These are phyloP conservation scores for Zaprionus vittiger DNA, from an alignment of 1,140 invertebrate species.

Conservation along the genomic window DNA sequence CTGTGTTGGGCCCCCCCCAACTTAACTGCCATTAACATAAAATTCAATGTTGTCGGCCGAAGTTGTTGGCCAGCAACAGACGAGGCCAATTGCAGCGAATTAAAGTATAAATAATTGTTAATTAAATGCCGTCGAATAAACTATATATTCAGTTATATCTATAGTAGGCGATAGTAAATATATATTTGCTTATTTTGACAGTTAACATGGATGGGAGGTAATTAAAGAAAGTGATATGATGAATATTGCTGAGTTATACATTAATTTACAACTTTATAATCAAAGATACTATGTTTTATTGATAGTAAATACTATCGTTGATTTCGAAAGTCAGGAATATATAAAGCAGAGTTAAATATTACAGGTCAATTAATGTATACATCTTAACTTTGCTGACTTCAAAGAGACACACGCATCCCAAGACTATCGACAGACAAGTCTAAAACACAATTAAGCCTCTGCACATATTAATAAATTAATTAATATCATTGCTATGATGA, in stretches of 20 bases:
- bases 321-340: not conserved
- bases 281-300: not conserved
- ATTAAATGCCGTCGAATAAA: slow-evolving; percentile 55
- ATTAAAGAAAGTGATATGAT: not conserved
- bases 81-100: slow-evolving; percentile 53
- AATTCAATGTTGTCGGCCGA: slow-evolving; percentile 37
- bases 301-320: not conserved
- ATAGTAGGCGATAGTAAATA: not conserved
- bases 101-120: slow-evolving; percentile 66
- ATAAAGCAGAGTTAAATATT: no score
- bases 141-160: not conserved
- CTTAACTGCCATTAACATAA: slow-evolving; percentile 57
- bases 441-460: not conserved
- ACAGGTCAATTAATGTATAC: no score
- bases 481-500: not conserved
- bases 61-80: not conserved
- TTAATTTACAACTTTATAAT: not conserved
- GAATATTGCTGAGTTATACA: not conserved
- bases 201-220: not conserved
- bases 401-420: not conserved
- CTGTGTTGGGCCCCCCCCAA: not conserved
- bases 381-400: no score
- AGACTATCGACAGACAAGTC: not conserved
- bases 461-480: slow-evolving; percentile 3
- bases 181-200: slow-evolving; percentile 12